Conservation (phyloP, 2,113 vertebrate genomes). For the Centropus bengalensis region DNA sequence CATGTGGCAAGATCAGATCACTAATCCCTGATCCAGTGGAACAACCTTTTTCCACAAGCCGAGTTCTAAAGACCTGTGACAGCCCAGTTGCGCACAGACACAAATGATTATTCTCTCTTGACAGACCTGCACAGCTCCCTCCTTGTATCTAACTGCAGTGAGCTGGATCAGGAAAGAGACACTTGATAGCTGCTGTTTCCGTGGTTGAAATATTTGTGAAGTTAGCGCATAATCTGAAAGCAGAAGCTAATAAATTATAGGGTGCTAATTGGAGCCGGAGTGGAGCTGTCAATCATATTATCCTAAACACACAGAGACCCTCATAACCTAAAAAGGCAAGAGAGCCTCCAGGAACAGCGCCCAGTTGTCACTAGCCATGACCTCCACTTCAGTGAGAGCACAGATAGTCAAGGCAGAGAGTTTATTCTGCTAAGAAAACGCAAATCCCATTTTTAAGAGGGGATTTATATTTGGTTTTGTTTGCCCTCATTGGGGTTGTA, state of each 20-base stretch:
- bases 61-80: neutral
- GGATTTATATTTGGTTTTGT: neutral
- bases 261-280: conserved; percentile 87
- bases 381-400: conserved; percentile 70
- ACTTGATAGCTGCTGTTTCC: conserved; percentile 86
- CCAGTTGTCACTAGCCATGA: conserved; percentile 82
- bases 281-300: conserved; percentile 82
- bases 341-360: conserved; percentile 74
- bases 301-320: conserved; percentile 83
- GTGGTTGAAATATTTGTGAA: conserved; percentile 88
- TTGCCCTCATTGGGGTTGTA: neutral
- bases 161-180: conserved; percentile 78
- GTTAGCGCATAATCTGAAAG: conserved; percentile 89
- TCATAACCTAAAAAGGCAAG: conserved; percentile 88
- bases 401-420: conserved; percentile 20
- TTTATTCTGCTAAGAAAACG: conserved; percentile 50
- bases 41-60: neutral
- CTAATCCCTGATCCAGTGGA: neutral
- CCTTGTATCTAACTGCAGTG: conserved; percentile 71
- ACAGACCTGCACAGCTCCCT: conserved; percentile 75
- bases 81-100: conserved; percentile 41
- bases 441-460: neutral
- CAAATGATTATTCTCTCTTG: conserved; percentile 79
- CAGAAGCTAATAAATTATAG: conserved; percentile 89
- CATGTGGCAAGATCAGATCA: neutral